A percentile compares a stretch with the other conserved stretches of the same genome.
These are phyloP conservation scores for Meteorus cinctellus DNA, from an alignment of 2,888 invertebrate genomes.

Conservation along the genomic window DNA sequence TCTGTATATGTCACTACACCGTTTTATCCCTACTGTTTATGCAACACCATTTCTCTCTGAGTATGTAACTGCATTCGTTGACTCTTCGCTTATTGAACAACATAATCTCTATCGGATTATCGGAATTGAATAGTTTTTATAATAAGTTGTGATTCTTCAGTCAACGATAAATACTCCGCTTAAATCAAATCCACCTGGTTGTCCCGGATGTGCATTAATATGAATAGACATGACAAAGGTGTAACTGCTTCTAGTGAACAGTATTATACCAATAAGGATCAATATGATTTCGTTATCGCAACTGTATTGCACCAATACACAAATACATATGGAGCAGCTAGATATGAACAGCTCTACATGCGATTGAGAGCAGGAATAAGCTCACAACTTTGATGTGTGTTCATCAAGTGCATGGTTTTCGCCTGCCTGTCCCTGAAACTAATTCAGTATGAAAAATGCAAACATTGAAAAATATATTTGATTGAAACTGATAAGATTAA, in stretches of 20 bases:
- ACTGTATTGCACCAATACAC: conserved; percentile 39
- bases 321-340: background rate
- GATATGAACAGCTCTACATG: too few species aligned
- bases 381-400: too few species aligned
- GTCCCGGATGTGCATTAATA: background rate
- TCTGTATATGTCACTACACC: background rate
- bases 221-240: background rate
- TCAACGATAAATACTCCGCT: background rate
- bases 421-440: too few species aligned
- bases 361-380: too few species aligned
- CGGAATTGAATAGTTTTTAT: background rate
- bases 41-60: background rate
- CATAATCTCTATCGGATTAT: background rate
- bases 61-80: background rate
- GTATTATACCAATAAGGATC: background rate
- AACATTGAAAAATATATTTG: too few species aligned
- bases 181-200: background rate
- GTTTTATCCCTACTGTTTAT: conserved; percentile 24
- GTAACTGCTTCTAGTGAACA: background rate
- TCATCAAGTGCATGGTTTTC: too few species aligned
- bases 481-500: too few species aligned
- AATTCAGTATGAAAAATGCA: too few species aligned
- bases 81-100: background rate
- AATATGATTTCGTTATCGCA: background rate
- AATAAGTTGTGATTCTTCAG: background rate